These are phyloP conservation scores for Anguilla anguilla DNA, from an alignment of 2,797 vertebrate genomes.

Conservation along the genomic window DNA sequence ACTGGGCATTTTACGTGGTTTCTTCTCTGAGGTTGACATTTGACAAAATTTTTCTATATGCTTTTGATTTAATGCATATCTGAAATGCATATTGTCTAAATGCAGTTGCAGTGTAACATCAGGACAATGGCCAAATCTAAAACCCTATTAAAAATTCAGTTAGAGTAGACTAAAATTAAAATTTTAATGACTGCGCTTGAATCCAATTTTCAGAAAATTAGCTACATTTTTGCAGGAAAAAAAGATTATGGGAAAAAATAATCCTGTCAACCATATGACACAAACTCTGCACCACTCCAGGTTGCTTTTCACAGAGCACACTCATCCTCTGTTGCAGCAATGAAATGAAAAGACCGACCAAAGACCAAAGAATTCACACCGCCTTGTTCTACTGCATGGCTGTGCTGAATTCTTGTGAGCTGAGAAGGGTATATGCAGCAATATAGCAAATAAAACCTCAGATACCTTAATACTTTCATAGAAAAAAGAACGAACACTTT, in stretches of 20 bases:
- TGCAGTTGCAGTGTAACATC: background rate
- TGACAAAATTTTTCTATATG: background rate
- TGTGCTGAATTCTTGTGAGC: background rate
- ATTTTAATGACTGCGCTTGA: slow-evolving; percentile 5
- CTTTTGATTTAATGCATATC: background rate
- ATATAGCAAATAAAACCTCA: background rate
- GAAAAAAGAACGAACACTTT: background rate
- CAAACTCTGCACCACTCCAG: background rate
- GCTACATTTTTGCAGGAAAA: background rate
- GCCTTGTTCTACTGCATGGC: background rate
- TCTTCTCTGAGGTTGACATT: background rate
- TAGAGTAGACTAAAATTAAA: background rate
- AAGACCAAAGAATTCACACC: background rate
- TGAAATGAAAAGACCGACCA: background rate
- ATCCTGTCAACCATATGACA: slow-evolving; percentile 10
- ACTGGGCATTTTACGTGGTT: background rate
- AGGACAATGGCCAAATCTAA: background rate
- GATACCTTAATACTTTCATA: background rate
- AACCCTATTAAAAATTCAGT: slow-evolving; percentile 13
- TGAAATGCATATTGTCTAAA: background rate
- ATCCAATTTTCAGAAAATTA: background rate
- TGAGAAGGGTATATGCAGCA: background rate
- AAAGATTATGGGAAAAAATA: slow-evolving; percentile 1
- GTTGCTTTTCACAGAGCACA: background rate
- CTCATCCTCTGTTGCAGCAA: background rate